A percentile compares a stretch with the other conserved stretches of the same genome.
Evolutionary conservation across 2,888 invertebrate genomes (phyloP).

Genomic region (Lochmaea crataegi): DNA sequence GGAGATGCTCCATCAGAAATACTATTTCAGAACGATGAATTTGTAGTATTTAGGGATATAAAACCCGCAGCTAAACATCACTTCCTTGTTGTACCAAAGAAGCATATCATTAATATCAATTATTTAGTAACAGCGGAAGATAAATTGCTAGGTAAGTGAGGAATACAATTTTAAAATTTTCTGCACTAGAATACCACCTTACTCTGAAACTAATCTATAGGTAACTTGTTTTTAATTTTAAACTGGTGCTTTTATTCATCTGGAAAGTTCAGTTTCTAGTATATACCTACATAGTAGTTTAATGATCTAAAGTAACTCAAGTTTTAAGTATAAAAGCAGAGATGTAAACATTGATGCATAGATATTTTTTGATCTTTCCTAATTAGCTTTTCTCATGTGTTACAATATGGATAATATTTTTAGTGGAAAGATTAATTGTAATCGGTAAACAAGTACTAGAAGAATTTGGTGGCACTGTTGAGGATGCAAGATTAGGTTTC

Average conservation of each 20-base stretch:
- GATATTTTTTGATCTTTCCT: too few relatives aligned
- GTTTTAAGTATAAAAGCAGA: too few relatives aligned
- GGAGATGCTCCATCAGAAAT: conserved; percentile 73
- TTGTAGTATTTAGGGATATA: conserved; percentile 85
- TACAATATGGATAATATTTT: conserved; percentile 37
- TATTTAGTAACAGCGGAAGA: conserved; percentile 72
- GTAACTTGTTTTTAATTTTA: not conserved
- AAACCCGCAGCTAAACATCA: conserved; percentile 85
- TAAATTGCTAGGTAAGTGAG: conserved; percentile 75
- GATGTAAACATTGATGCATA: too few relatives aligned
- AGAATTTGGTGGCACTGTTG: conserved; percentile 65
- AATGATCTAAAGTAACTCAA: too few relatives aligned
- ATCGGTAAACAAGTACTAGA: conserved; percentile 68
- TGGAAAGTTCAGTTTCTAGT: too few relatives aligned
- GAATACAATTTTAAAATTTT: not conserved
- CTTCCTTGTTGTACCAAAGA: conserved; percentile 80
- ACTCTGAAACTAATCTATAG: not conserved
- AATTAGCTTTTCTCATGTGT: not conserved
- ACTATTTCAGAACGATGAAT: conserved; percentile 78
- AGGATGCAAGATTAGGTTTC: conserved; percentile 76
- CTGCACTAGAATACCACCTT: not conserved
- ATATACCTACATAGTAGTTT: too few relatives aligned
- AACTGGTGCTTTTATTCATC: not conserved
- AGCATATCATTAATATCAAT: conserved; percentile 82
- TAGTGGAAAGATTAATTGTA: conserved; percentile 77